phyloP scores from a whole-genome alignment of 2,888 invertebrate genomes.

The Troides aeacus region DNA sequence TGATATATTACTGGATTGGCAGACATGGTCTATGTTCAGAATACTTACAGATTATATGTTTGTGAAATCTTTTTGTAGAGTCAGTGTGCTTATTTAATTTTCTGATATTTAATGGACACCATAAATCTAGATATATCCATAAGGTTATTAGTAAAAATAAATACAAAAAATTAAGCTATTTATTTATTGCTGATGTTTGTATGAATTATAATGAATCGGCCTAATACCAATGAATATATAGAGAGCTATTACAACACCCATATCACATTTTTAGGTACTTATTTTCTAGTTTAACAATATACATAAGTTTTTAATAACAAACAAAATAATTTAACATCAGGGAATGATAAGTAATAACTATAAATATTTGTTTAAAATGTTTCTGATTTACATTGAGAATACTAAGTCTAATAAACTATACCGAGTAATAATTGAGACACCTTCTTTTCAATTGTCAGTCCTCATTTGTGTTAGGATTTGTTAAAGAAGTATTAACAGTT shows the following conservation, averaged over 20 bases:
- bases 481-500: slow-evolving; percentile 72
- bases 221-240: slow-evolving; percentile 61
- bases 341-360: slow-evolving; percentile 58
- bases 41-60: no score
- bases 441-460: slow-evolving; percentile 70
- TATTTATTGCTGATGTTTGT: slow-evolving; percentile 52
- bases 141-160: slow-evolving; percentile 16
- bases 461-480: slow-evolving; percentile 68
- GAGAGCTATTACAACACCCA: slow-evolving; percentile 77
- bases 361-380: slow-evolving; percentile 34
- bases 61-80: no score
- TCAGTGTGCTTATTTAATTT: no score
- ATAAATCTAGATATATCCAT: no score
- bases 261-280: slow-evolving; percentile 75
- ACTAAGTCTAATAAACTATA: slow-evolving; percentile 44
- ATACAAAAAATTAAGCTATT: slow-evolving; percentile 37
- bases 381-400: slow-evolving; percentile 26
- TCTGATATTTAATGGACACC: no score
- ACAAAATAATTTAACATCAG: slow-evolving; percentile 60
- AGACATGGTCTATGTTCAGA: no score
- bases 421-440: slow-evolving; percentile 58
- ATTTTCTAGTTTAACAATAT: slow-evolving; percentile 66
- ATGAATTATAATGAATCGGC: slow-evolving; percentile 43
- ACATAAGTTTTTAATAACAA: slow-evolving; percentile 58
- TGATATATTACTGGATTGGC: no score